A percentile compares a stretch with the other conserved stretches of the same genome.
phyloP scores from a whole-genome alignment of 2,888 invertebrate species.

The Globia sparganii region DNA sequence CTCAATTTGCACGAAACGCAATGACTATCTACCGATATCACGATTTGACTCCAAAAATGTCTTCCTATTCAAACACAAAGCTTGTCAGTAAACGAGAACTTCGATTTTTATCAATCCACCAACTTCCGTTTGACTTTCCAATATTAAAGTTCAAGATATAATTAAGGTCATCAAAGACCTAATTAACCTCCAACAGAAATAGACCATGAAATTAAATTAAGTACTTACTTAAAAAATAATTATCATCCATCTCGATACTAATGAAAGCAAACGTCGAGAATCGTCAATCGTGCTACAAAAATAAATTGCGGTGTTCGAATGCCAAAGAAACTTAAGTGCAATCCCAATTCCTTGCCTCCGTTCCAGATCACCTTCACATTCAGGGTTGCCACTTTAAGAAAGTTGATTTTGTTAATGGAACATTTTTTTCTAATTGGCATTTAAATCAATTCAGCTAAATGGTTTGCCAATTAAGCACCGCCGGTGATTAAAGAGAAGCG shows the following conservation, averaged over 20 bases:
- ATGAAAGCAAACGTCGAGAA: conserved; percentile 65
- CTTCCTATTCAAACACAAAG: neutral
- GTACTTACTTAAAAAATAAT: conserved; percentile 50
- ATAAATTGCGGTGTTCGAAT: conserved; percentile 71
- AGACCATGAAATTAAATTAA: conserved; percentile 34
- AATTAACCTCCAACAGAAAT: conserved; percentile 37
- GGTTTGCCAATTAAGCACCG: too few relatives aligned
- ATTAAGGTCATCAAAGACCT: neutral
- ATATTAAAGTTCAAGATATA: neutral
- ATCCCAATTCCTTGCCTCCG: conserved; percentile 63
- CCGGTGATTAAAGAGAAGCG: too few relatives aligned
- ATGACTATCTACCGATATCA: neutral
- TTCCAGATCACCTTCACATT: conserved; percentile 43
- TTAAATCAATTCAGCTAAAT: too few relatives aligned
- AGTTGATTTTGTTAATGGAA: neutral
- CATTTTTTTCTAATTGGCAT: too few relatives aligned
- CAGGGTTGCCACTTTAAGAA: conserved; percentile 48
- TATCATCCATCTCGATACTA: conserved; percentile 55
- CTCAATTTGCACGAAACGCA: neutral
- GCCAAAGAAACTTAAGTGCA: conserved; percentile 70
- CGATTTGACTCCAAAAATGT: neutral
- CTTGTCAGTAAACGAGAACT: neutral
- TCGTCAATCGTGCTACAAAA: conserved; percentile 67
- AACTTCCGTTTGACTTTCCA: neutral
- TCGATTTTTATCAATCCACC: neutral